Percentiles rank a stretch among this genome's conserved stretches.
Evolutionary conservation across 1,140 invertebrate genomes (phyloP).

Genomic region (Thaumetopoea pityocampa): DNA sequence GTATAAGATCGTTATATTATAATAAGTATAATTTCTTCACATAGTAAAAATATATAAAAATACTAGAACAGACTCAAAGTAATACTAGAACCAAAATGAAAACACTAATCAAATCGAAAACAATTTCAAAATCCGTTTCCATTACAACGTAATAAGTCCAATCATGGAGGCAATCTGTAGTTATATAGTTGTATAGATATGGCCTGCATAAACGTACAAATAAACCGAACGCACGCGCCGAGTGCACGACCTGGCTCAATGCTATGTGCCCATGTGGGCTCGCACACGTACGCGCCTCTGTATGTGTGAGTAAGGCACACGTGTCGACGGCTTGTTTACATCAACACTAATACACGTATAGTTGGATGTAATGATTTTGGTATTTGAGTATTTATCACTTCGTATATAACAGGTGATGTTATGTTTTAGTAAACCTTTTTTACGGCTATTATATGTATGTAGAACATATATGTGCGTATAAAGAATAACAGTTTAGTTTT

Average conservation of each 20-base stretch:
- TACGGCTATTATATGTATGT: not conserved
- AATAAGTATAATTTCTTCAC: no score
- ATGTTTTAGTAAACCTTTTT: not conserved
- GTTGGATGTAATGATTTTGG: constrained; percentile 19
- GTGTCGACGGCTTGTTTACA: constrained; percentile 47
- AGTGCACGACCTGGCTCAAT: constrained; percentile 71
- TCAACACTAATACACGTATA: constrained; percentile 44
- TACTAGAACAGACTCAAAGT: no score
- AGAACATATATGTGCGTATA: no score
- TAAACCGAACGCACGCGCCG: constrained; percentile 55
- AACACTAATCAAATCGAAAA: constrained; percentile 10
- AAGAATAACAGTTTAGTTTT: no score
- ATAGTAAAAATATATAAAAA: no score
- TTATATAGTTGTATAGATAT: constrained; percentile 14
- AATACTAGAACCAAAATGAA: constrained; percentile 3
- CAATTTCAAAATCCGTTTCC: constrained; percentile 10
- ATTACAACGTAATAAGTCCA: constrained; percentile 15
- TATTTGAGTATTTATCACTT: constrained; percentile 10
- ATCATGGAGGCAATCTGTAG: constrained; percentile 7
- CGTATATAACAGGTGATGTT: not conserved
- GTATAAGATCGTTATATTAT: no score
- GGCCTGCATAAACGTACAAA: constrained; percentile 15
- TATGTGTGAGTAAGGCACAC: constrained; percentile 21
- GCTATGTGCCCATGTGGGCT: constrained; percentile 33
- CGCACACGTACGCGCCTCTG: constrained; percentile 17